Evolutionary conservation across 1,140 invertebrate genomes (phyloP), one percentile per base, ranked within the genome.

Genomic region (Drosophila albomicans): DNA sequence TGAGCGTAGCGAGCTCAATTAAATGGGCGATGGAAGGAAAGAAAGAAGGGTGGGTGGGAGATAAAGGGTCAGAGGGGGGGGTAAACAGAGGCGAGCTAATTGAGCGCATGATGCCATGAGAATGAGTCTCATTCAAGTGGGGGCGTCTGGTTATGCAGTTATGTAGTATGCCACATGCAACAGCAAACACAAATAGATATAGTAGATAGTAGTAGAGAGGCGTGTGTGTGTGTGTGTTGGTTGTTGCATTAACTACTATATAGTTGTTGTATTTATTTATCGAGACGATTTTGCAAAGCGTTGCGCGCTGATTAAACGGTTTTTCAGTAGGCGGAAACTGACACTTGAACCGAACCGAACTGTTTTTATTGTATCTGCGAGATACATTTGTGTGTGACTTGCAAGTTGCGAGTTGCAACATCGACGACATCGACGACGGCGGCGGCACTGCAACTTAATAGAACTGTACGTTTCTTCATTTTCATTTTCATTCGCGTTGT

Each of bases 221-320:
- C 16, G 2, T 7, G 20, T 13, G 25, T 1, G 15, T 41, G 13
- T 5, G 25, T 41, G 20, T 2, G 11, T 15, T 13, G 15, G 7
- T 13, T 16, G 56, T 13, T 28, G 57, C 59, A 71, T 74, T 63
- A 79, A 79, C 63, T 70, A 51, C 35, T 10, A 38, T 10, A 38
- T 10, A 38, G 35, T 75, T 77, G 67, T 65, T 74, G 58, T 69
- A 66, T 67, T 81, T 68, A 79, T 86, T 81, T 72, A 78, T 85
- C 78, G 62, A 51, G 51, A 48, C 56, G 58, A 58, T 35, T 57
- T 49, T 51, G 11, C 54, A 49, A 67, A 67, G 51, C 46, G 56
- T 32, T 61, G 32, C 32, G 38, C 43, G 28, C 46, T 65, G 58
- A 82, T 78, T 76, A 67, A 62, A 70, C 43, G 70, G 41, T 65